Percentiles rank a stretch among this genome's conserved stretches.
Evolutionary conservation across 2,888 invertebrate genomes (phyloP).

Genomic region (Copidosoma aretas): DNA sequence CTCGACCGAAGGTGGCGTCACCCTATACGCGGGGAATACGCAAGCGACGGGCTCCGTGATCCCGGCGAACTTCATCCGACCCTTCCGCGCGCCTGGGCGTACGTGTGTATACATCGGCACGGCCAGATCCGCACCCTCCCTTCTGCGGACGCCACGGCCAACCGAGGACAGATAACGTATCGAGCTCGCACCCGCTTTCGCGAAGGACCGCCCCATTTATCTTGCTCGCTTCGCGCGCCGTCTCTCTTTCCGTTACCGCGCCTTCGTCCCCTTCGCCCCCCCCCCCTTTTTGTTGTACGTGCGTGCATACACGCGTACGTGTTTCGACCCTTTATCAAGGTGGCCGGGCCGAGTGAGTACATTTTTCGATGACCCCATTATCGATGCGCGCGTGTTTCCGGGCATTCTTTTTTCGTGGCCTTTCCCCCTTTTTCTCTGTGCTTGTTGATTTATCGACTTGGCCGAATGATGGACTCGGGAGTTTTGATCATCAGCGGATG

Average conservation of each 20-base stretch:
- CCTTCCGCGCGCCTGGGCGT: conserved; percentile 29
- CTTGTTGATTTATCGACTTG: not conserved
- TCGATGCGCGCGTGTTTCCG: not conserved
- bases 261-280: not conserved
- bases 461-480: too few relatives aligned
- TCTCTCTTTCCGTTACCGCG: not conserved
- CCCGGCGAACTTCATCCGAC: conserved; percentile 58
- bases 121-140: conserved; percentile 6
- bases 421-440: not conserved
- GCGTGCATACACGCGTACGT: not conserved
- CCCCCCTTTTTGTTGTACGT: too few relatives aligned
- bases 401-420: not conserved
- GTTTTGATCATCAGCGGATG: too few relatives aligned
- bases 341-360: conserved; percentile 16
- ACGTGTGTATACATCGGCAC: conserved; percentile 7
- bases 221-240: conserved; percentile 46
- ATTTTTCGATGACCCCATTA: conserved; percentile 24
- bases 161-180: conserved; percentile 55
- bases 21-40: conserved; percentile 54
- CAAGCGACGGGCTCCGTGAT: conserved; percentile 59
- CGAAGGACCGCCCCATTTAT: conserved; percentile 54
- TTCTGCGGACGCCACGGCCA: not conserved
- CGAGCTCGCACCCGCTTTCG: conserved; percentile 44
- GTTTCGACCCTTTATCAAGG: conserved; percentile 21
- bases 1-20: conserved; percentile 51